Conservation (phyloP, 2,113 vertebrate species). For the Alces alces region DNA sequence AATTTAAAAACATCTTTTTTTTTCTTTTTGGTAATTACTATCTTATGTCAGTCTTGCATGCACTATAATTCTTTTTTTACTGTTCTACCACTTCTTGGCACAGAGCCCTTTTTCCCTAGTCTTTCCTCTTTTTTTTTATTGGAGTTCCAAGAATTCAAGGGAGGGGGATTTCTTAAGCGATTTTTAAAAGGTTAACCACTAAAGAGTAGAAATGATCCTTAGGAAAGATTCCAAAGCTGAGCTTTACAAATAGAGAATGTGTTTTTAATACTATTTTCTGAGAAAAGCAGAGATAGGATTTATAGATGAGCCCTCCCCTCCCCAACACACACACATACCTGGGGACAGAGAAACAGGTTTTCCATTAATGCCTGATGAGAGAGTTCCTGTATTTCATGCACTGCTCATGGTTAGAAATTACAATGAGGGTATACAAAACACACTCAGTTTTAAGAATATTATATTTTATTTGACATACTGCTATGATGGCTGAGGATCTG, state of each 20-base stretch:
- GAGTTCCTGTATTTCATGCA: background rate
- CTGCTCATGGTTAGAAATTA: background rate
- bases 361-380: background rate
- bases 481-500: background rate
- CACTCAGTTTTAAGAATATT: background rate
- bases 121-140: background rate
- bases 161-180: background rate
- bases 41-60: background rate
- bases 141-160: background rate
- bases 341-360: background rate
- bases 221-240: background rate
- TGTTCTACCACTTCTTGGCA: background rate
- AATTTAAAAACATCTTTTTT: background rate
- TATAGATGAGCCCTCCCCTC: background rate
- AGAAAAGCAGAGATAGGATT: background rate
- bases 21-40: background rate
- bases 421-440: background rate
- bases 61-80: background rate
- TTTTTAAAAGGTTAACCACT: background rate
- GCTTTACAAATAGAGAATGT: background rate
- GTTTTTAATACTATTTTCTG: background rate
- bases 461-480: background rate
- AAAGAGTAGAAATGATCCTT: background rate
- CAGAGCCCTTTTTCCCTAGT: background rate
- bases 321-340: background rate